These are phyloP conservation scores for Caenorhabditis uteleia DNA, from an alignment of 2,888 invertebrate species.

Conservation along the genomic window DNA sequence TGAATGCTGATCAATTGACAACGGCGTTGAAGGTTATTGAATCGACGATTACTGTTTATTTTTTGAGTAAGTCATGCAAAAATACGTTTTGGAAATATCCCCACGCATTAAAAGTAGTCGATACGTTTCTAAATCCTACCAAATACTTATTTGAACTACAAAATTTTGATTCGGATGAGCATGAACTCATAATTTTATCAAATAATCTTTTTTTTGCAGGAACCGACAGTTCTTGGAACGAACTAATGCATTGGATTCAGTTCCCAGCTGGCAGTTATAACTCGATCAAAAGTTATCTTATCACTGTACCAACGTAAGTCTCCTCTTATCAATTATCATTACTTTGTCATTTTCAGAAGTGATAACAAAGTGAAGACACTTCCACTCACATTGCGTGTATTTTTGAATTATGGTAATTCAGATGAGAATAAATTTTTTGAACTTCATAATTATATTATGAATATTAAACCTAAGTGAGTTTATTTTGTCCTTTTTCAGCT, in stretches of 20 bases:
- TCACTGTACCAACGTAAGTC: constrained; percentile 41
- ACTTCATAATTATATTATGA: constrained; percentile 49
- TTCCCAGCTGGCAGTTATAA: constrained; percentile 34
- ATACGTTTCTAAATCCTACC: constrained; percentile 8
- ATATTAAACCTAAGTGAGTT: constrained; percentile 62
- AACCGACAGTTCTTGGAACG: constrained; percentile 45
- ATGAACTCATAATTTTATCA: too few species aligned
- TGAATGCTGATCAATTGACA: constrained; percentile 51
- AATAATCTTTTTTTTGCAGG: constrained; percentile 32
- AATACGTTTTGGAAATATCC: background rate
- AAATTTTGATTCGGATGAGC: too few species aligned
- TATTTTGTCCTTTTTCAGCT: background rate
- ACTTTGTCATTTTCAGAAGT: constrained; percentile 4
- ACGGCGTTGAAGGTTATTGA: constrained; percentile 59
- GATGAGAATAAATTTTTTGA: constrained; percentile 35
- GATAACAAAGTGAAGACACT: constrained; percentile 46
- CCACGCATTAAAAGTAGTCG: background rate
- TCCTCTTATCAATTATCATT: background rate
- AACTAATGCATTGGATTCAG: constrained; percentile 45
- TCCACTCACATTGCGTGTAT: constrained; percentile 36
- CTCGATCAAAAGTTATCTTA: constrained; percentile 39
- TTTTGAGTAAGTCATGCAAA: constrained; percentile 47
- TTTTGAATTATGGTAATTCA: constrained; percentile 37
- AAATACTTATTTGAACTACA: constrained; percentile 6
- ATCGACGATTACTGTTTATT: constrained; percentile 54